Evolutionary conservation across 2,113 vertebrate genomes (phyloP), one percentile per base, ranked within the genome.

Genomic region (Pteronura brasiliensis): DNA sequence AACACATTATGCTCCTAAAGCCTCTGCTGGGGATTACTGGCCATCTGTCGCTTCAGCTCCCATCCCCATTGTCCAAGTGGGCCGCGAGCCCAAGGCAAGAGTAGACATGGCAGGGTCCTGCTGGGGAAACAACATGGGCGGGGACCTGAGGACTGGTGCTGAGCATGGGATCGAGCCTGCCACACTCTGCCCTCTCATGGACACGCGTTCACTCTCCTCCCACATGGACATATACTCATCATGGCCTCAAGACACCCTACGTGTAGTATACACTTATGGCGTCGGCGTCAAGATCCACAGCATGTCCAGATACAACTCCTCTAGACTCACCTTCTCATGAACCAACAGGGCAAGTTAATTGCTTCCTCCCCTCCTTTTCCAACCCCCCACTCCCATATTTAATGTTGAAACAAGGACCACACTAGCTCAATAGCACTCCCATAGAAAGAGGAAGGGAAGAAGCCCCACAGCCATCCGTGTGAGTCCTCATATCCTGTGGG

Each of bases 181-280:
- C 42, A 8, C 74, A 4, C 11, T 3, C 88, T 20, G 15, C 31
- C 49, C 67, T 44, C 36, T 7, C 14, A 7, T 52, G 6, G 23
- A 36, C 31, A 3, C 1, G 7, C 5, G 11, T 6, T 15, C 23
- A 34, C 27, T n/a, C 14, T 18, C 39, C 21, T 63, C 59, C 47
- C 29, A 1, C 25, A 0, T 42, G 71, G 76, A 67, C 15, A 21
- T 42, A 10, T 4, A 31, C 6, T 12, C 4, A 0, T 59, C 36
- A 18, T n/a, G 14, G 34, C 42, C 29, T 36, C 47, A 29, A 52
- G n/a, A 29, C 34, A 29, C 21, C 85, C n/a, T 20, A 11, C 1
- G 21, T 18, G 15, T 1, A 2, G 1, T 0, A 0, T 29, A 49
- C 0, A 3, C 44, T 57, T 15, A 63, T 1, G 0, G 34, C 8